Percentiles rank a stretch among this genome's conserved stretches.
phyloP scores from a whole-genome alignment of 2,797 vertebrate species.

The Tokudaia muenninki region DNA sequence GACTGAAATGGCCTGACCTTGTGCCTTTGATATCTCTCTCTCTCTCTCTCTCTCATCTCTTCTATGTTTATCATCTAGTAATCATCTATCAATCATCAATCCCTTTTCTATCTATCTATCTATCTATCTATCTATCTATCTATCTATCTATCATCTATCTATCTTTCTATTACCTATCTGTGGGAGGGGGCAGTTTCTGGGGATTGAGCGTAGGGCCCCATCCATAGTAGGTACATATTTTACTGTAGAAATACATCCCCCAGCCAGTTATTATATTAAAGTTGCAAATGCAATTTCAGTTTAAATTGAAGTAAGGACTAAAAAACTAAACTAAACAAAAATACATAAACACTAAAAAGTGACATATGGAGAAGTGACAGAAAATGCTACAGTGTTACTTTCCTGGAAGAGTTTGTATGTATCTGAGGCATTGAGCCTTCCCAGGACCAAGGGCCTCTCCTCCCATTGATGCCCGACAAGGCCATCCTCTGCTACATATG shows the following conservation, averaged over 20 bases:
- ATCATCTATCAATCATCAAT: not conserved
- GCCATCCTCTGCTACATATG: no score
- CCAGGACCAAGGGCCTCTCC: no score
- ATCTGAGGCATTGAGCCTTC: no score
- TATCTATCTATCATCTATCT: no score
- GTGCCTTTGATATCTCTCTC: not conserved
- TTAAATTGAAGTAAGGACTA: not conserved
- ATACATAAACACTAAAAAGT: not conserved
- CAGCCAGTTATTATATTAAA: constrained; percentile 34
- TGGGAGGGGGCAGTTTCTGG: not conserved
- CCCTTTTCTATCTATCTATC: not conserved
- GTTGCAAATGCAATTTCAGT: constrained; percentile 49
- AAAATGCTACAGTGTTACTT: not conserved
- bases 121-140: not conserved
- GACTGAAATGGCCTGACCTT: not conserved
- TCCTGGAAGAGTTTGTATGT: constrained; percentile 8
- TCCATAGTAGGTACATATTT: not conserved
- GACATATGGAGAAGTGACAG: not conserved
- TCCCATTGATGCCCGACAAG: no score
- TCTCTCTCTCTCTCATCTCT: not conserved
- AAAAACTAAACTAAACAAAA: constrained; percentile 7
- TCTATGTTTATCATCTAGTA: not conserved
- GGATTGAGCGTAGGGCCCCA: not conserved
- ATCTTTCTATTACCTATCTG: not conserved
- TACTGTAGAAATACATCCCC: not conserved